Conservation (phyloP, 2,888 invertebrate genomes). For the Plebejus argus region DNA sequence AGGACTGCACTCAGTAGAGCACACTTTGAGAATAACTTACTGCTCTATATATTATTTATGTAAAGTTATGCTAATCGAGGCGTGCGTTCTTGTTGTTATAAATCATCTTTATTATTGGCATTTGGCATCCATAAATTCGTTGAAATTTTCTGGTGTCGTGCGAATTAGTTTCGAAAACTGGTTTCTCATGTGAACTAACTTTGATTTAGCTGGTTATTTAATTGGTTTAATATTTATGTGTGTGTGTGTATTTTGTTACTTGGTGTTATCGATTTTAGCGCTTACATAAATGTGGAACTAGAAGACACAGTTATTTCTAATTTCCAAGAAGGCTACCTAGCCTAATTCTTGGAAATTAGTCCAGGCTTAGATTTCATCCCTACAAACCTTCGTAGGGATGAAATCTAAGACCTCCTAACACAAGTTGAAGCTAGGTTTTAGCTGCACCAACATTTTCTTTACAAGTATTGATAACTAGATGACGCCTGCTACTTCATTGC, state of each 20-base stretch:
- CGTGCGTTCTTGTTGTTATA: background rate
- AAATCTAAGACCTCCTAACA: too few species aligned
- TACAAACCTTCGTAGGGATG: too few species aligned
- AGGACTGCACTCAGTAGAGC: too few species aligned
- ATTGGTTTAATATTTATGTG: background rate
- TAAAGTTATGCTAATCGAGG: background rate
- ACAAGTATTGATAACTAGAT: too few species aligned
- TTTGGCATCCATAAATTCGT: background rate
- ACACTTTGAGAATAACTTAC: too few species aligned
- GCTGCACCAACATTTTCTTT: too few species aligned
- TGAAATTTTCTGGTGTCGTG: background rate
- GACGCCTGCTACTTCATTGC: too few species aligned
- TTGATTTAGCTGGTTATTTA: background rate
- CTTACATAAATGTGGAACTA: background rate
- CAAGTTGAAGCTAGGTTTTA: too few species aligned
- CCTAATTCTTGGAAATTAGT: too few species aligned
- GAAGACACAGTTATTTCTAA: too few species aligned
- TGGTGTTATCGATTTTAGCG: background rate
- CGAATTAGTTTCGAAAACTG: background rate
- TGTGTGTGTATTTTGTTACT: background rate
- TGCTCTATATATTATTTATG: background rate
- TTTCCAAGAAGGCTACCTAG: too few species aligned
- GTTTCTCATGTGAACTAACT: background rate
- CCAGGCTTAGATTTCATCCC: too few species aligned
- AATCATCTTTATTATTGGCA: conserved; percentile 8